Evolutionary conservation across 2,113 vertebrate genomes (phyloP).

Genomic region (Eubucco bourcierii): DNA sequence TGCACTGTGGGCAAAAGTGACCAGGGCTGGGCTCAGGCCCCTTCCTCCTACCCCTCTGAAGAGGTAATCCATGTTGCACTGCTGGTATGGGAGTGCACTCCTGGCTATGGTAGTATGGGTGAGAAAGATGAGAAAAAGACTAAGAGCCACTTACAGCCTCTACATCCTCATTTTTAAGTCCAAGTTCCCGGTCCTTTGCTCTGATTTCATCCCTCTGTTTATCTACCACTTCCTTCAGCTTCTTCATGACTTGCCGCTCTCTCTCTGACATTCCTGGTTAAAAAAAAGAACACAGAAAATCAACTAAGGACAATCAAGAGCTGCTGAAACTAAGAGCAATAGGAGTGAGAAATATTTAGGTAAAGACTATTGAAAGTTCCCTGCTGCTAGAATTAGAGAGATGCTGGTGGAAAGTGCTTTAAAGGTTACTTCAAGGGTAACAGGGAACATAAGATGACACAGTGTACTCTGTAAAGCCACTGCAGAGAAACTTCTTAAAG

Average conservation of each 20-base stretch:
- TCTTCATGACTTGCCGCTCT: slow-evolving; percentile 87
- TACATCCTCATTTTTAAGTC: slow-evolving; percentile 85
- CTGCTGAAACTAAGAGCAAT: background rate
- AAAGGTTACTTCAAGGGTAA: background rate
- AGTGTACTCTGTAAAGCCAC: background rate
- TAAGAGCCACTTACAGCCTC: slow-evolving; percentile 83
- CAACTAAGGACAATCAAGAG: background rate
- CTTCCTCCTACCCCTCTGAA: background rate
- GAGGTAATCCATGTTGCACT: background rate
- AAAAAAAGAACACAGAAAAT: background rate
- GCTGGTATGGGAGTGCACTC: accelerated
- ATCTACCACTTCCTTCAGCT: slow-evolving; percentile 87
- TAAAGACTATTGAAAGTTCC: background rate
- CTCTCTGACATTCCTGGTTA: slow-evolving; percentile 85
- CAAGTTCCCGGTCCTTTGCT: slow-evolving; percentile 86
- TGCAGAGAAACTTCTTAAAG: background rate
- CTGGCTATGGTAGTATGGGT: background rate
- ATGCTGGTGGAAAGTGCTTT: background rate
- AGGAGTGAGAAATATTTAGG: background rate
- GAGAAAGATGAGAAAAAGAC: background rate
- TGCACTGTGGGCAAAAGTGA: background rate
- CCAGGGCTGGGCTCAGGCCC: background rate
- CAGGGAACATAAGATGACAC: background rate
- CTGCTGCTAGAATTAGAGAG: slow-evolving; percentile 4
- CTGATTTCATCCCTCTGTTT: slow-evolving; percentile 91